These are phyloP conservation scores for Crenuchus spilurus DNA, from an alignment of 2,797 vertebrate species.

Conservation along the genomic window DNA sequence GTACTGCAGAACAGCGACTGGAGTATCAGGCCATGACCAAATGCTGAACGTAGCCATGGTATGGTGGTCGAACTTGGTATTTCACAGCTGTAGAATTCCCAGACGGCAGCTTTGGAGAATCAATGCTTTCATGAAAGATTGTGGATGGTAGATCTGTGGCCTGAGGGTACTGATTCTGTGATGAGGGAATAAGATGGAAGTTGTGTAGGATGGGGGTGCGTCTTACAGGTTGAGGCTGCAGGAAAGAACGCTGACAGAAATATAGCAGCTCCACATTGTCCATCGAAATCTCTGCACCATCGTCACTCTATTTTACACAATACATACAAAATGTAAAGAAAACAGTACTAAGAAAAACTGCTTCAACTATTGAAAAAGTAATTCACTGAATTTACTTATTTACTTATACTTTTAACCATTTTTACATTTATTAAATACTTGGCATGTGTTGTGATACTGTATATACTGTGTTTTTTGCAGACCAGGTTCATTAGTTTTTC, in stretches of 20 bases:
- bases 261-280: slow-evolving; percentile 94
- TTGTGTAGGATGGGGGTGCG: slow-evolving; percentile 96
- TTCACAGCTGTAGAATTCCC: slow-evolving; percentile 82
- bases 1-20: slow-evolving; percentile 83
- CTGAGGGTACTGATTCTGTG: slow-evolving; percentile 76
- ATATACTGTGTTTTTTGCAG: too few relatives aligned
- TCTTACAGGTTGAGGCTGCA: slow-evolving; percentile 92
- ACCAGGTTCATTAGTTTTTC: too few relatives aligned
- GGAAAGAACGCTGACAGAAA: slow-evolving; percentile 91
- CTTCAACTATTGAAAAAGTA: background rate
- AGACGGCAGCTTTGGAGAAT: slow-evolving; percentile 69
- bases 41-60: slow-evolving; percentile 84
- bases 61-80: slow-evolving; percentile 75
- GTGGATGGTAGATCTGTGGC: slow-evolving; percentile 71
- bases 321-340: slow-evolving; percentile 1
- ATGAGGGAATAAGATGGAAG: slow-evolving; percentile 97
- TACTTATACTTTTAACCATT: too few relatives aligned
- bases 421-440: too few relatives aligned
- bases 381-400: too few relatives aligned
- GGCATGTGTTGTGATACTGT: too few relatives aligned
- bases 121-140: background rate
- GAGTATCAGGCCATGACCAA: slow-evolving; percentile 88
- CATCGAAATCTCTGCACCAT: slow-evolving; percentile 93
- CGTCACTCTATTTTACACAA: slow-evolving; percentile 81
- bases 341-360: background rate